Conservation (phyloP, 2,113 vertebrate genomes). For the Indicator maculatus region DNA sequence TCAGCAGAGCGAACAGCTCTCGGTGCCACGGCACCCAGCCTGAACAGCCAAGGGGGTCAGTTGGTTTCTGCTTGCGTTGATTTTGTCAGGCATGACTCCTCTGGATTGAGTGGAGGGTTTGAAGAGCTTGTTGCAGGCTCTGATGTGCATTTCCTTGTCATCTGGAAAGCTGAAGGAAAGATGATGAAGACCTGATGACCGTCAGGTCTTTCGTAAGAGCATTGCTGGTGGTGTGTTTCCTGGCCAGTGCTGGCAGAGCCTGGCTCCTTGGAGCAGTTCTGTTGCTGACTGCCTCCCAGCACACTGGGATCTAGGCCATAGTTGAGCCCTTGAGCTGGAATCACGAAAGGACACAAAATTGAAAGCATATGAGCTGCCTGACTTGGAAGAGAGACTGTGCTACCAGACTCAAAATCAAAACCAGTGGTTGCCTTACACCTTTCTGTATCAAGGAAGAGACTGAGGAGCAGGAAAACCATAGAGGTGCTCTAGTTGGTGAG, state of each 20-base stretch:
- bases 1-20: background rate
- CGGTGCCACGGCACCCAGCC: background rate
- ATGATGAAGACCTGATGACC: background rate
- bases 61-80: too few relatives aligned
- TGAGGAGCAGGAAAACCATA: background rate
- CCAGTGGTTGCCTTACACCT: background rate
- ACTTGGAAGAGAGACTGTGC: fast-evolving
- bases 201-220: background rate
- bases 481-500: background rate
- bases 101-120: background rate
- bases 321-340: background rate
- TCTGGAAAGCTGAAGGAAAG: background rate
- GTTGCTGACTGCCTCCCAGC: background rate
- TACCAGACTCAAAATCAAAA: background rate
- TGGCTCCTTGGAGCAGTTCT: background rate
- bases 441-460: background rate
- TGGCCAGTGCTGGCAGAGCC: background rate
- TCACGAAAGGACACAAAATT: background rate
- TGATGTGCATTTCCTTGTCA: background rate
- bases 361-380: background rate
- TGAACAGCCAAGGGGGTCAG: background rate
- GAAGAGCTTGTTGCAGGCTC: background rate
- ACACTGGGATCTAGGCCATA: background rate
- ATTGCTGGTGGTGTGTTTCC: background rate
- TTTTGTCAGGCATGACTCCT: background rate